These are phyloP conservation scores for Protophormia terraenovae DNA, from an alignment of 2,888 invertebrate species.

Conservation along the genomic window DNA sequence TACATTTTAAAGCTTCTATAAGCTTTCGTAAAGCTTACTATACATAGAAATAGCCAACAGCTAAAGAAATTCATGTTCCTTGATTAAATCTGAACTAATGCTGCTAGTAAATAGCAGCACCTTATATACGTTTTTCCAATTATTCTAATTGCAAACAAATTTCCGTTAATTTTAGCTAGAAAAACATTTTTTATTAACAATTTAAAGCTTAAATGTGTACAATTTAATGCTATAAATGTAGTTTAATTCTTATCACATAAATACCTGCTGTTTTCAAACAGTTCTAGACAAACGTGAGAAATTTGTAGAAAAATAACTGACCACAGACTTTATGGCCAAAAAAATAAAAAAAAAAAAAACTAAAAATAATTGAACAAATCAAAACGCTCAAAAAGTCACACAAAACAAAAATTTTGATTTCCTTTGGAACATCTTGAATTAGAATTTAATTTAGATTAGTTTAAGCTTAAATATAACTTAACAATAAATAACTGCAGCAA, in stretches of 20 bases:
- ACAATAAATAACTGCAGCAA: too few species aligned
- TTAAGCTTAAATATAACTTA: too few species aligned
- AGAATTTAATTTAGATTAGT: too few species aligned
- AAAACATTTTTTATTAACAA: background rate
- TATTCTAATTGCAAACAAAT: background rate
- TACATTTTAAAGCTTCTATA: background rate
- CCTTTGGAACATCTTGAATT: too few species aligned
- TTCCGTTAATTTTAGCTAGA: too few species aligned
- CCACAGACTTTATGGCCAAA: background rate
- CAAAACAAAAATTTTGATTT: background rate
- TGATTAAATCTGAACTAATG: background rate
- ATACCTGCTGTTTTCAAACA: background rate
- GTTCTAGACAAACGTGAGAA: background rate
- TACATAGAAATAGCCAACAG: background rate
- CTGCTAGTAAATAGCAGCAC: background rate
- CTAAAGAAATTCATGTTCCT: conserved; percentile 13
- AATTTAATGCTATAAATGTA: background rate
- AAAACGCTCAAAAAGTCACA: background rate
- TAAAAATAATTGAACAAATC: background rate
- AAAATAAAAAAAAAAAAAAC: background rate
- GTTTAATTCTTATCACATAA: background rate
- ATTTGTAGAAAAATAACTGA: background rate
- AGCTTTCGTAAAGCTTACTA: background rate
- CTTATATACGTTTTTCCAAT: background rate
- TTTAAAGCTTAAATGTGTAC: background rate